Evolutionary conservation across 2,888 invertebrate species (phyloP), one percentile per base, ranked within the genome.

Genomic region (Rapana venosa): DNA sequence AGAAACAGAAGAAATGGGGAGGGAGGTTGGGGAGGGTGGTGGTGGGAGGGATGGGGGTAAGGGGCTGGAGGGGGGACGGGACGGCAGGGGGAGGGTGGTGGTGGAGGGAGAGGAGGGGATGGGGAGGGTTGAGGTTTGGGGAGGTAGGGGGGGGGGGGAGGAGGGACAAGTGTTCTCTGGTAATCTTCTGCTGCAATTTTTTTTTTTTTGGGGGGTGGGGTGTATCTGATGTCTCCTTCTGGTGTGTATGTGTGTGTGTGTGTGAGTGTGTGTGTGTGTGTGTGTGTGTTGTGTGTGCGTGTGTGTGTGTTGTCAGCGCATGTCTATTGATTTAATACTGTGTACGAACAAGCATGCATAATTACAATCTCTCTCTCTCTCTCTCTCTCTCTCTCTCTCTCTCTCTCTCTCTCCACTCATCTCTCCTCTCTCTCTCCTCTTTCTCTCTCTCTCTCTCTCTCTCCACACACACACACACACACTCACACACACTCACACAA

Each of bases 351-450:
- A n/a, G n/a, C n/a, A n/a, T n/a, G n/a, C n/a, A n/a, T n/a, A n/a
- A n/a, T n/a, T n/a, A n/a, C n/a, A n/a, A n/a, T 22, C 47, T 36
- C 47, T 15, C 81, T 4, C 26, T 83, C 83, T 83, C 47, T 83
- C 83, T 83, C 81, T 83, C 83, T 83, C 47, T 83, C 81, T 83
- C 47, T 83, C 81, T 83, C 47, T 83, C 81, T 83, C 81, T 83
- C 47, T 26, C 47, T 83, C 47, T 36, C 47, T 47, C 83, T 83
- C 47, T 47, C 66, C 26, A 11, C 20, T 20, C 20, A 11, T 66
- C 66, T 66, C 66, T 66, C 66, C 1, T 36, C 83, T 47, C n/a
- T 22, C 47, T n/a, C n/a, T 36, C 36, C 47, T 22, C 11, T 47
- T 13, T 83, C 26, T 83, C 26, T n/a, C 26, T 47, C 26, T 47